Percentiles rank a stretch among this genome's conserved stretches.
Conservation (phyloP, 2,888 invertebrate species). For the Melieria picta region DNA sequence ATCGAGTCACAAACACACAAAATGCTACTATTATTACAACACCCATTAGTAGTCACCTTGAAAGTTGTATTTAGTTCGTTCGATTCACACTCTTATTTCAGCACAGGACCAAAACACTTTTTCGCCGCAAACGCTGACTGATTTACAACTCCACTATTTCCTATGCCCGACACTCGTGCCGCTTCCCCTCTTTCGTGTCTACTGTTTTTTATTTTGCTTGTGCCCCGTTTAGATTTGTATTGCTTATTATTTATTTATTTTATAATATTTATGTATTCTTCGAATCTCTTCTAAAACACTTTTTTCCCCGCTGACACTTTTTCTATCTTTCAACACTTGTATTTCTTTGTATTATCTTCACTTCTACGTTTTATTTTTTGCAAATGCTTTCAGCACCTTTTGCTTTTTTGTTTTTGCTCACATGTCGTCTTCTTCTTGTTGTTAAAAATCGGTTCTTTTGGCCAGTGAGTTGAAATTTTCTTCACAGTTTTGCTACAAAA, state of each 20-base stretch:
- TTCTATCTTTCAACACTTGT: constrained; percentile 12
- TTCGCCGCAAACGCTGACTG: not conserved
- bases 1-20: too few relatives aligned
- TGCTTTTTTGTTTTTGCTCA: constrained; percentile 17
- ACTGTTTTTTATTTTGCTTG: not conserved
- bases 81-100: constrained; percentile 12
- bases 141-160: not conserved
- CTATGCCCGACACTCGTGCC: not conserved
- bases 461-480: not conserved
- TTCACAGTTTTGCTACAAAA: constrained; percentile 1
- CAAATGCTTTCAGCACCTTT: constrained; percentile 7
- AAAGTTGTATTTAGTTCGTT: not conserved
- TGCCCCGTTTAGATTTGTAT: too few relatives aligned
- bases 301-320: constrained; percentile 18
- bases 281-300: not conserved
- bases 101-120: not conserved
- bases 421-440: constrained; percentile 25
- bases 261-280: too few relatives aligned
- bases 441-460: constrained; percentile 12
- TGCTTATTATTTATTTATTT: too few relatives aligned
- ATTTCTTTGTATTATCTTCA: constrained; percentile 28
- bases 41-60: constrained; percentile 48
- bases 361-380: constrained; percentile 15
- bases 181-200: not conserved
- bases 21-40: too few relatives aligned